Conservation (phyloP, 2,113 vertebrate species). For the Aptenodytes patagonicus region DNA sequence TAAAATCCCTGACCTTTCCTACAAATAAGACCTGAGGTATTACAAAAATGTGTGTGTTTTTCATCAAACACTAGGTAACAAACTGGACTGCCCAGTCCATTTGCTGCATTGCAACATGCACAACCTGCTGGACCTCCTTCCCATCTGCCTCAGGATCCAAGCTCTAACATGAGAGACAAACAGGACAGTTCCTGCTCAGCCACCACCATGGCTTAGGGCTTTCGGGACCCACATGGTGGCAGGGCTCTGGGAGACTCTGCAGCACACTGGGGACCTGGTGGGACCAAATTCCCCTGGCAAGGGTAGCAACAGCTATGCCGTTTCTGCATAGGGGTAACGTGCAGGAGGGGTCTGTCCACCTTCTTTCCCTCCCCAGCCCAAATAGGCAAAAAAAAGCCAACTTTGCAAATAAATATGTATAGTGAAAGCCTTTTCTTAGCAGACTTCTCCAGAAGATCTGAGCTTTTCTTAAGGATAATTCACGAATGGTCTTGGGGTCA, state of each 20-base stretch:
- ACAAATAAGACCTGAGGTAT: neutral
- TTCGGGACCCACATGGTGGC: neutral
- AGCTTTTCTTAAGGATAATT: neutral
- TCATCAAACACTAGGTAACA: neutral
- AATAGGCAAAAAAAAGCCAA: neutral
- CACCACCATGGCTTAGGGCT: neutral
- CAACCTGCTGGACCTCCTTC: neutral
- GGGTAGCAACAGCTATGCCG: neutral
- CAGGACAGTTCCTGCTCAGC: neutral
- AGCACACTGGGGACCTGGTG: neutral
- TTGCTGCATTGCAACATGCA: neutral
- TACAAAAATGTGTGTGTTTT: neutral
- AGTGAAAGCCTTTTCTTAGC: neutral
- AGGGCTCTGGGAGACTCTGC: neutral
- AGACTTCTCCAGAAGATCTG: neutral
- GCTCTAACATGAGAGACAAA: neutral
- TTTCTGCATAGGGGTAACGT: neutral
- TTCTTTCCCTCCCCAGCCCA: neutral
- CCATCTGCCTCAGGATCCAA: neutral
- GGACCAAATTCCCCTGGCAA: neutral
- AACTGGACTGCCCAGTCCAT: neutral
- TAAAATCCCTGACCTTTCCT: neutral
- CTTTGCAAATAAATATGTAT: neutral
- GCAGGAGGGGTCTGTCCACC: neutral
- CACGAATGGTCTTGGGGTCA: rapidly evolving